Evolutionary conservation across 2,797 vertebrate species (phyloP).

Genomic region (Acanthopagrus latus): DNA sequence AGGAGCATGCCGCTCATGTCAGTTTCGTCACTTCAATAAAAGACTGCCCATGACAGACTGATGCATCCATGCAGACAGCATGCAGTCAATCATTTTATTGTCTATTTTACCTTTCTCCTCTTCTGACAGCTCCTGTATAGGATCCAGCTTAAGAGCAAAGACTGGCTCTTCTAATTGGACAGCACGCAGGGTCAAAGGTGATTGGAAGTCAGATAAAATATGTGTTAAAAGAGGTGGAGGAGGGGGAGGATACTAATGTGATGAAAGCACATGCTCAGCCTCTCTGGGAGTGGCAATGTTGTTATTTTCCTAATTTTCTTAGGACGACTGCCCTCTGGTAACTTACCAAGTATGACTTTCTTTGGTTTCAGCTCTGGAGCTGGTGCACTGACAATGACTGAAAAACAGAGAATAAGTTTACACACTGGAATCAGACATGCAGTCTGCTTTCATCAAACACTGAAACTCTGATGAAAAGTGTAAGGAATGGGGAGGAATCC

Average conservation of each 20-base stretch:
- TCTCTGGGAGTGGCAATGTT: constrained; percentile 1
- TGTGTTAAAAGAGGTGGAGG: constrained; percentile 11
- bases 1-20: constrained; percentile 21
- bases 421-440: neutral
- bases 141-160: constrained; percentile 84
- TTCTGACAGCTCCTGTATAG: constrained; percentile 88
- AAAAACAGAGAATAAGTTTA: constrained; percentile 8
- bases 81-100: constrained; percentile 57
- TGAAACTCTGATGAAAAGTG: neutral
- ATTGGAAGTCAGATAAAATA: constrained; percentile 46
- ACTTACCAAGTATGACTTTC: constrained; percentile 79
- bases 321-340: too few species aligned
- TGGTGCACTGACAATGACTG: constrained; percentile 65
- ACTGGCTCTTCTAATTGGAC: constrained; percentile 81
- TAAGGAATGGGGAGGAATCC: neutral
- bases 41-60: constrained; percentile 49
- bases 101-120: constrained; percentile 86
- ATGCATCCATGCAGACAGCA: constrained; percentile 78
- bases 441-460: neutral
- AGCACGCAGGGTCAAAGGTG: constrained; percentile 65
- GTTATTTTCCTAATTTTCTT: neutral
- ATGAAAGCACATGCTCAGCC: constrained; percentile 13
- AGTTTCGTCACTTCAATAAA: constrained; percentile 16
- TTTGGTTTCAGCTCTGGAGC: constrained; percentile 76
- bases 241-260: neutral